Base-by-base conservation (phyloP, 2,113 vertebrate species). In the Mellivora capensis region DNA sequence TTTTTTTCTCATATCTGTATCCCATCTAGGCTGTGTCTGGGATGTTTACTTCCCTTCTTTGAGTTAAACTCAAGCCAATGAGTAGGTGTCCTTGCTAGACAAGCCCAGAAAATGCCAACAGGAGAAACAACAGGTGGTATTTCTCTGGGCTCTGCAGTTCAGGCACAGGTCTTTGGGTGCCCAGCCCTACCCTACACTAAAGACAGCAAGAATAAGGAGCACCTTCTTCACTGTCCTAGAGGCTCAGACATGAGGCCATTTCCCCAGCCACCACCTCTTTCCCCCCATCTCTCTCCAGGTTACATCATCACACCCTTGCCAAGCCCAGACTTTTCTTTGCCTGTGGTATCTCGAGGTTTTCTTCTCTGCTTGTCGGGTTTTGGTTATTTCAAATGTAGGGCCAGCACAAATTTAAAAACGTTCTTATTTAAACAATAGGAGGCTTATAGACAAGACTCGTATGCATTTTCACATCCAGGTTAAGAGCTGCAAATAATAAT, bases 361-460 rank as follows among this genome's bases (percentile, higher is more conserved):
- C 91, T 69, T 39, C 69, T 61, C 27, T 93, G 42, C 31, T 77
- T 67, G 52, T 29, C 31, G 42, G 27, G 6, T 81, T 25, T 69
- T 42, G 7, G 2, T 77, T 57, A 69, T 83, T 67, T 93, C 52
- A 90, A 79, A 61, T 86, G 13, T 79, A 89, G 49, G 79, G 71
- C 49, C 4, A 76, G 34, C 79, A 87, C 47, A 91, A 91, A 34
- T 94, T 54, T 4, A 0, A 34, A 93, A 62, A 72, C 64, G 4
- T 81, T 69, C 94, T 96, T 71, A 69, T 57, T 93, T 91, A 79
- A 93, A 91, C 29, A 94, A 71, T 54, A 87, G 74, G 91, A 76
- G 47, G 42, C 77, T 96, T 83, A 52, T 34, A 88, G 62, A 42
- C 27, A 89, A 90, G 67, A 83, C 21, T 11, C 4, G 17, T 14